Base-by-base conservation (phyloP, 1,140 invertebrate species). In the Eurytemora carolleeae region DNA sequence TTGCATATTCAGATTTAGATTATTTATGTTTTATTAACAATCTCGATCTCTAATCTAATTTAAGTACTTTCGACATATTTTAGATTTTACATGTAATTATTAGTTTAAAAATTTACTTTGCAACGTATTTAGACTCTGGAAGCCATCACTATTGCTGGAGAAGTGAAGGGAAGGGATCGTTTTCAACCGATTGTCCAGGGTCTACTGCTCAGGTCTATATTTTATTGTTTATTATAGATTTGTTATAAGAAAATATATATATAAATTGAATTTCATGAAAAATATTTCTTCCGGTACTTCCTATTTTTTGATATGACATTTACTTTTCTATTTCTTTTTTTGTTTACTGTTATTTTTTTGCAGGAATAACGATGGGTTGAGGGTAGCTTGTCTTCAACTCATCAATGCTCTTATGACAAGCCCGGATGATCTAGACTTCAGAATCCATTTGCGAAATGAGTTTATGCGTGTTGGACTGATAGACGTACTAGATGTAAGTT, bases 391-490 rank as follows among this genome's bases (percentile, higher is more conserved):
- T 73, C 80, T 94, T 67, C 85, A 87, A 75, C 78, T 97, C 24
- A 90, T 96, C 58, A 98, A 98, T 72, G 88, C 90, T 0, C 82
- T 97, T 25, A 85, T 96, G 55, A 85, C 82, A 12, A 82, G 79
- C 25, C 87, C 90, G 0, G 88, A 92, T 68, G 92, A 96, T 68
- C 75, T 96, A 63, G 92, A 97, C 68, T 95, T 94, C 70, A 44
- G 91, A 63, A 76, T 95, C 66, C 92, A 96, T 76, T 72, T 98
- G 58, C 74, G 93, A 57, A 96, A 94, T 73, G 94, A 98, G 74
- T 85, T 97, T 64, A 91, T 96, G 83, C 79, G 92, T 60, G 84
- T 83, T 63, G 92, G 92, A 18, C 76, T 98, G 16, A 80, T 81
- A 65, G 87, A 92, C 70, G 78, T 87, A 26, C 77, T 96, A 18